Conservation (phyloP, 1,140 invertebrate species). For the Caerostris darwini region DNA sequence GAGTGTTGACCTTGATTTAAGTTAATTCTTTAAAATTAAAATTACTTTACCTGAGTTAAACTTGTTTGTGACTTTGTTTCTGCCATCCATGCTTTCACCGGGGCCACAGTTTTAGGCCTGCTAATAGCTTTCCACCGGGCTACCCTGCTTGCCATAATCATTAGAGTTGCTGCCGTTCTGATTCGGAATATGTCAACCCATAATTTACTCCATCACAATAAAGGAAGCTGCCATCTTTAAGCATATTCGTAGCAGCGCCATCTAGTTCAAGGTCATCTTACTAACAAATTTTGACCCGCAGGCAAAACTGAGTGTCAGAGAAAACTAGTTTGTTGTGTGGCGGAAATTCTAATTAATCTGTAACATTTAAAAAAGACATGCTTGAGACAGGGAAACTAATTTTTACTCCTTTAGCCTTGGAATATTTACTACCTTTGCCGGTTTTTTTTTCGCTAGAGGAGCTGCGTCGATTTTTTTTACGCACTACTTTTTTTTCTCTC, state of each 20-base stretch:
- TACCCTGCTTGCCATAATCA: constrained; percentile 71
- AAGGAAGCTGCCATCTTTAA: constrained; percentile 78
- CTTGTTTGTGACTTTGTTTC: constrained; percentile 11
- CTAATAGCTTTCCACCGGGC: constrained; percentile 70
- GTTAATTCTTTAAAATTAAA: constrained; percentile 74
- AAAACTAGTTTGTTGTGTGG: constrained; percentile 52
- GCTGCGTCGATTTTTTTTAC: no score
- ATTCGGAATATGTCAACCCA: constrained; percentile 78
- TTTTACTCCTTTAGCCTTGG: constrained; percentile 14
- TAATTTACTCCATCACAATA: constrained; percentile 78
- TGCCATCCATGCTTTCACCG: constrained; percentile 72
- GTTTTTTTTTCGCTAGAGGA: background rate
- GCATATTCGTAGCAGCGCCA: constrained; percentile 77
- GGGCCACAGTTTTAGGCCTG: constrained; percentile 77
- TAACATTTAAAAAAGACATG: constrained; percentile 46
- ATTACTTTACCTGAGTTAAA: constrained; percentile 64
- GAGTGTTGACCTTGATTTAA: constrained; percentile 72
- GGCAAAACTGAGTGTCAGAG: background rate
- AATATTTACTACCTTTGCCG: constrained; percentile 26
- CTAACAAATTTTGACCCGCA: constrained; percentile 76
- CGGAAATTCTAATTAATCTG: constrained; percentile 73
- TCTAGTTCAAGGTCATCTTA: constrained; percentile 77
- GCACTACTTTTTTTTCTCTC: no score
- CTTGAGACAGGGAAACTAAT: constrained; percentile 5
- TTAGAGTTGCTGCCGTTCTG: constrained; percentile 72